Evolutionary conservation across 2,797 vertebrate species (phyloP).

Genomic region (Schizopygopsis pylzovi): DNA sequence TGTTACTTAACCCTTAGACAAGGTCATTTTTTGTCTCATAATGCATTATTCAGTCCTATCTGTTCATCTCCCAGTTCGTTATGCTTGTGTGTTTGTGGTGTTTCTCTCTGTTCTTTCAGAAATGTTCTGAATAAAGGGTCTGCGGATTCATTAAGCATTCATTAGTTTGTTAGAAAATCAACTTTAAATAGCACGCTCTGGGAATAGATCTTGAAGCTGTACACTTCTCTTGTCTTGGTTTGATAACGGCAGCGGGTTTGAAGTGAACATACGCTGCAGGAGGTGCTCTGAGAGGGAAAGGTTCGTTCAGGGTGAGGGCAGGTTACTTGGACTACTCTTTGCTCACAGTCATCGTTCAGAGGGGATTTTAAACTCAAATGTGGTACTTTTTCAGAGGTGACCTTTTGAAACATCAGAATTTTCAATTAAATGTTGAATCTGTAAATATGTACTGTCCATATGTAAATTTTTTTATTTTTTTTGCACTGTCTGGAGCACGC

Average conservation of each 20-base stretch:
- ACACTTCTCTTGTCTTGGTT: constrained; percentile 22
- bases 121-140: constrained; percentile 45
- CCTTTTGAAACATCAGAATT: not conserved
- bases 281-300: constrained; percentile 17
- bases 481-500: too few species aligned
- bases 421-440: not conserved
- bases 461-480: too few species aligned
- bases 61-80: constrained; percentile 7
- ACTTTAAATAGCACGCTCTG: not conserved
- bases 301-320: constrained; percentile 12
- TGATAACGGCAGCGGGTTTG: constrained; percentile 47
- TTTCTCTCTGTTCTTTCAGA: constrained; percentile 18
- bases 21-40: constrained; percentile 41
- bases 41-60: constrained; percentile 41
- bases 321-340: not conserved
- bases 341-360: not conserved
- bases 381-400: not conserved
- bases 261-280: constrained; percentile 53
- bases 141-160: constrained; percentile 44
- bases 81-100: constrained; percentile 28
- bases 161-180: constrained; percentile 36
- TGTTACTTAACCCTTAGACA: not conserved
- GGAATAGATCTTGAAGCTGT: constrained; percentile 45
- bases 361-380: not conserved
- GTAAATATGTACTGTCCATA: too few species aligned